phyloP scores from a whole-genome alignment of 2,888 invertebrate genomes.

The Phymatocera aterrima region DNA sequence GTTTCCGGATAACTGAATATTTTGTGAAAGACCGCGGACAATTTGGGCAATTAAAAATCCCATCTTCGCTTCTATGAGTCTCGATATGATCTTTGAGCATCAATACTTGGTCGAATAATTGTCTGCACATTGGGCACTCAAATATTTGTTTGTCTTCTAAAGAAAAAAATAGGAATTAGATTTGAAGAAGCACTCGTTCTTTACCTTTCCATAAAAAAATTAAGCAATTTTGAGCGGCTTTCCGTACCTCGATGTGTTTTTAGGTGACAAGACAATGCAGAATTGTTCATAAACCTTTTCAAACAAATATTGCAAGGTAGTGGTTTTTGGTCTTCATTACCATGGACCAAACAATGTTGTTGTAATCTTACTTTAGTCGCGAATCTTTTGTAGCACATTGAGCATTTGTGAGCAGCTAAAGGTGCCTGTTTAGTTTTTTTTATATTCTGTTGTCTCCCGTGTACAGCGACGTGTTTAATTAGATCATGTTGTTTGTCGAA shows the following conservation, averaged over 20 bases:
- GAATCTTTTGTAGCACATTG: conserved; percentile 82
- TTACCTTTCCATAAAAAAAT: no score
- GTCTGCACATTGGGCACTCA: conserved; percentile 85
- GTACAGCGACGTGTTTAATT: conserved; percentile 75
- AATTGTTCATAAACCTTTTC: conserved; percentile 83
- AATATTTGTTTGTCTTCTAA: conserved; percentile 79
- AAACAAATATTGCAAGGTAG: conserved; percentile 81
- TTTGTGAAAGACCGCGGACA: conserved; percentile 81
- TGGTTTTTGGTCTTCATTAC: conserved; percentile 82
- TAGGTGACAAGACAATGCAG: conserved; percentile 83
- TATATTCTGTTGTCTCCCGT: conserved; percentile 66
- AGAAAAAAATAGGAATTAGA: conserved; percentile 53
- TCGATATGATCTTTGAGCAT: conserved; percentile 82
- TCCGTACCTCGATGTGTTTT: conserved; percentile 83
- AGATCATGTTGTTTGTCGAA: conserved; percentile 71
- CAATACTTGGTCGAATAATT: conserved; percentile 81
- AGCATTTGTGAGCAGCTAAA: conserved; percentile 77
- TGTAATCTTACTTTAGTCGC: conserved; percentile 79
- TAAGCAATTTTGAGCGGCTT: no score
- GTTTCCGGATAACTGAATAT: conserved; percentile 84
- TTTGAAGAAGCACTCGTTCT: conserved; percentile 46
- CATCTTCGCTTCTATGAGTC: conserved; percentile 79
- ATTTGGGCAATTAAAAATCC: conserved; percentile 82
- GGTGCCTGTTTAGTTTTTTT: conserved; percentile 71
- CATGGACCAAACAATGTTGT: conserved; percentile 82